Conservation (phyloP, 1,140 invertebrate genomes). For the Neodiprion lecontei region DNA sequence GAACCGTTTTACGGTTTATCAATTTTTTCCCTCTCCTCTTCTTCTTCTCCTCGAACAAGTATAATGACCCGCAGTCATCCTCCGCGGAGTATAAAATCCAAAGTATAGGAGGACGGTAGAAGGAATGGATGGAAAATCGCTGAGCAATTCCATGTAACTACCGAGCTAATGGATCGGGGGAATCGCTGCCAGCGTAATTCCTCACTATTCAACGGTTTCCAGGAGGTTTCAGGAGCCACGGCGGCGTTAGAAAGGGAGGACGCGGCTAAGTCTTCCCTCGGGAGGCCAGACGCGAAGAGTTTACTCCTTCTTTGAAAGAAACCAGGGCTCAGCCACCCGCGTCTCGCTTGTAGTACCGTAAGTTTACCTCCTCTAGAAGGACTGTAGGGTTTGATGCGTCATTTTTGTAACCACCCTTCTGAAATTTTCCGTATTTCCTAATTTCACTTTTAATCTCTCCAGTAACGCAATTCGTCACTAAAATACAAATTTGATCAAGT, state of each 20-base stretch:
- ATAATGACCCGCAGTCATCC: background rate
- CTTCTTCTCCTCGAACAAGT: background rate
- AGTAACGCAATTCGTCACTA: too few relatives aligned
- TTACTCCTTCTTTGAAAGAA: slow-evolving; percentile 1
- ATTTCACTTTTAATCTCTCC: too few relatives aligned
- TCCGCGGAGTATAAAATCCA: background rate
- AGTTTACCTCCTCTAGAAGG: too few relatives aligned
- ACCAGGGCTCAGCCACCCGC: background rate
- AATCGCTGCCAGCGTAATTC: background rate
- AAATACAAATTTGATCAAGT: too few relatives aligned
- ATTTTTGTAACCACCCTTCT: too few relatives aligned
- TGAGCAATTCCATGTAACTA: background rate
- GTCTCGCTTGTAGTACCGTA: too few relatives aligned
- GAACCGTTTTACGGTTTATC: too few relatives aligned
- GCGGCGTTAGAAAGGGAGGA: too few relatives aligned
- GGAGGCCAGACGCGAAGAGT: background rate
- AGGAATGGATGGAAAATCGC: background rate
- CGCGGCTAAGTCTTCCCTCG: too few relatives aligned
- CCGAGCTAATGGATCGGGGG: background rate
- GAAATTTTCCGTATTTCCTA: too few relatives aligned
- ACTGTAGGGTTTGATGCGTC: too few relatives aligned
- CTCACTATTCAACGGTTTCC: background rate
- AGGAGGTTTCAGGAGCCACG: too few relatives aligned
- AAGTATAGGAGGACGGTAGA: background rate
- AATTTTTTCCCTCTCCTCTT: background rate